Base-by-base conservation (phyloP, 2,888 invertebrate genomes). In the Monoplex corrugatus region DNA sequence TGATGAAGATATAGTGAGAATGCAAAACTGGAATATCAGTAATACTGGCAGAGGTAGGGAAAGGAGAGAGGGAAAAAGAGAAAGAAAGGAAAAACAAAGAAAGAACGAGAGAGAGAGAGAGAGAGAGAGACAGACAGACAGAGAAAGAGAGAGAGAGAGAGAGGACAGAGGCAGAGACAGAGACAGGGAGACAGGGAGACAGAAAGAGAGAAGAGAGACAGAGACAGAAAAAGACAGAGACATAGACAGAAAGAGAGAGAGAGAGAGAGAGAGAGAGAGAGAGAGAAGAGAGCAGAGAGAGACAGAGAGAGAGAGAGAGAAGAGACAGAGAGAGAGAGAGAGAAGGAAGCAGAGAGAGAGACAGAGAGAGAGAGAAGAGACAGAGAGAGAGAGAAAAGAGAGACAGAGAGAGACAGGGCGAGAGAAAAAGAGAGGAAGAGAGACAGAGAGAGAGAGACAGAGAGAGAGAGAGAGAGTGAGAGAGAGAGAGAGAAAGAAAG, bases 11-110 rank as follows among this genome's bases (percentile, higher is more conserved):
- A n/a, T n/a, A n/a, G n/a, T n/a, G n/a, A n/a, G n/a, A n/a, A n/a
- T n/a, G n/a, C n/a, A n/a, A n/a, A n/a, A n/a, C n/a, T n/a, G n/a
- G n/a, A n/a, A n/a, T n/a, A n/a, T n/a, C n/a, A n/a, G n/a, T n/a
- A n/a, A n/a, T n/a, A n/a, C n/a, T n/a, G n/a, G n/a, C n/a, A n/a
- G n/a, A n/a, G n/a, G n/a, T 8, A 50, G 40, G 68, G 38, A 19
- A n/a, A 38, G 35, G 68, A 86, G 63, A 19, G 75, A 86, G 75
- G 44, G 38, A 32, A 40, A 68, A 28, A 72, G 43, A 68, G 63
- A 23, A n/a, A 68, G 63, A 68, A n/a, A 6, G 63, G 28, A 28
- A 23, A n/a, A 68, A n/a, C 8, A 40, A 32, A 8, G 23, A 43
- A n/a, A 3, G 13, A n/a, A 28, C 16, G 63, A 5, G 63, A 5